Evolutionary conservation across 2,113 vertebrate genomes (phyloP).

Genomic region (Benitochromis conjunctus): DNA sequence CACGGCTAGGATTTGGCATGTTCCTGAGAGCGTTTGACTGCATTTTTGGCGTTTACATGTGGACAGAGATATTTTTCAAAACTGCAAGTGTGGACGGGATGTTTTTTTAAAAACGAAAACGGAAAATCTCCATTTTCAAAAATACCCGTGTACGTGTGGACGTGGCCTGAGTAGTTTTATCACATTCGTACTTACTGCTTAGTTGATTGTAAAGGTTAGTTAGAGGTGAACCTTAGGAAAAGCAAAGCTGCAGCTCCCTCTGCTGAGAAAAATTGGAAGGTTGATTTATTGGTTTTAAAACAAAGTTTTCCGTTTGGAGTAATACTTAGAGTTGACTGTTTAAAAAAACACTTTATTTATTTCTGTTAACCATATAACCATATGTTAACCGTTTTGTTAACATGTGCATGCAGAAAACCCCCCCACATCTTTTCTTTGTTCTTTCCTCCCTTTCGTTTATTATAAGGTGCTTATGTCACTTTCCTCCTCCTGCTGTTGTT

Average conservation of each 20-base stretch:
- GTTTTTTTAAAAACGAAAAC: no score
- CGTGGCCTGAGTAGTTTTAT: background rate
- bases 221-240: background rate
- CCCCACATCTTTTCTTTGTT: background rate
- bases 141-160: no score
- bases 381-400: background rate
- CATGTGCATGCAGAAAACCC: background rate
- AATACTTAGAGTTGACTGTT: background rate
- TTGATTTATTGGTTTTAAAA: background rate
- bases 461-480: background rate
- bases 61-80: no score
- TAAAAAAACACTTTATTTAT: background rate
- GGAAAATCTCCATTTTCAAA: no score
- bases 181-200: background rate
- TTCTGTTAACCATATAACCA: background rate
- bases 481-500: background rate
- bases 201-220: background rate
- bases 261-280: slow-evolving; percentile 18
- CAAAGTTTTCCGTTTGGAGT: background rate
- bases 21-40: no score
- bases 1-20: no score
- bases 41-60: no score
- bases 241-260: slow-evolving; percentile 40
- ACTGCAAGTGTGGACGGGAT: no score
- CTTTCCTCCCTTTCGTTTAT: background rate